Evolutionary conservation across 2,888 invertebrate species (phyloP), one percentile per base, ranked within the genome.

Genomic region (Pristionchus japonicus): DNA sequence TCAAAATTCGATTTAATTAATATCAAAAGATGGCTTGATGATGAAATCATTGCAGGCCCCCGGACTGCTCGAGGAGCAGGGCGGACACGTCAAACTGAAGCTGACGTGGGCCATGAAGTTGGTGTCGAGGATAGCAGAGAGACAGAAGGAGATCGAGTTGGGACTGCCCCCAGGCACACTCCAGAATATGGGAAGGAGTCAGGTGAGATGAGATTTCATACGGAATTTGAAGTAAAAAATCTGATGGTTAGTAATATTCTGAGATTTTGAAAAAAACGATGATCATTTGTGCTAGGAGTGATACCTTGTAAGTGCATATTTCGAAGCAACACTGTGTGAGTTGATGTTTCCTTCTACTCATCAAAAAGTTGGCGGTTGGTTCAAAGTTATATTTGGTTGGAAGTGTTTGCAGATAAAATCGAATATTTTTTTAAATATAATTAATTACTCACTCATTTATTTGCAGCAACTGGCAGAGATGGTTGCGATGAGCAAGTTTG

Each of bases 101-200:
- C 90, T 92, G 34, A 94, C 94, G 4, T 95, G 95, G 95, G 95
- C 95, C 17, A 95, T 91, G 89, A 93, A 92, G 82, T 82, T 90
- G 52, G 89, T 91, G 37, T 27, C 64, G 11, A 86, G 91, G 43
- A 88, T 90, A 34, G 89, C 77, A 57, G 91, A 91, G 86, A 85
- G 91, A 52, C 88, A 88, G 67, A 82, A 49, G 88, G 91, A 92
- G 82, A 91, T 91, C 70, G 92, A 92, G 84, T 87, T 90, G 57
- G 92, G 92, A 34, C 87, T 92, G 4, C 92, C 92, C 6, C 67
- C 88, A 17, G 92, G 92, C n/a, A 90, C 91, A 27, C 89, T 92
- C 6, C 90, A 90, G 27, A 91, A 90, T 86, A 91, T 92, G 90
- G 92, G 92, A 47, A 82, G 90, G 47, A 84, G 61, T 40, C 89